Base-by-base conservation (phyloP, 1,140 invertebrate species). In the Macrosteles quadrilineatus region DNA sequence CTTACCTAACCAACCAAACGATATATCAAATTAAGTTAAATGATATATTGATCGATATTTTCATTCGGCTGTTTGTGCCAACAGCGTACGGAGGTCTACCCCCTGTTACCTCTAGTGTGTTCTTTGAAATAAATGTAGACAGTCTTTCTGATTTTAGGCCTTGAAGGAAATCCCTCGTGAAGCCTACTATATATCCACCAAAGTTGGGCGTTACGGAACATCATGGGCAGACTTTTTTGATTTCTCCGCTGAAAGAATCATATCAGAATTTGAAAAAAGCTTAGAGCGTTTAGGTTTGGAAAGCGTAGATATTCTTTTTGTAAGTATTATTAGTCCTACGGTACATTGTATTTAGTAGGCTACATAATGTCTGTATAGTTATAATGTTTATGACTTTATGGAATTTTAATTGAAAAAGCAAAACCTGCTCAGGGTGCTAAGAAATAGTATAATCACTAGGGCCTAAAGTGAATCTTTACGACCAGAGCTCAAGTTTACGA, bases 111-210 rank as follows among this genome's bases (percentile, higher is more conserved):
- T n/a, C n/a, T n/a, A n/a, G n/a, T n/a, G n/a, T n/a, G n/a, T n/a
- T n/a, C n/a, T n/a, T n/a, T n/a, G n/a, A n/a, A n/a, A 40, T 40
- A 17, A 40, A 40, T 40, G 6, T 9, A 9, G 36, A 40, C 17
- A 9, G 36, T 9, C 6, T 40, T 40, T 40, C 36, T 40, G 36
- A 66, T 63, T 4, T 50, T 65, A 91, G 91, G 94, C 92, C 2
- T 81, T 97, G 0, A 83, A 87, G 79, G 87, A 82, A 47, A 84
- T 97, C 68, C 95, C 95, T 0, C 82, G 96, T 29, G 74, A 90
- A 72, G 84, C 91, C 1, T 98, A 92, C 80, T 96, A 95, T 77
- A 86, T 98, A n/a, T 91, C 88, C 12, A 97, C 94, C n/a, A 98
- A 98, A 85, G 87, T 94, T 40, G 93, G 93, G 1, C 85, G 95